phyloP scores from a whole-genome alignment of 30 jellyfish, hydroid and myxozoan genomes.

The Cassiopea andromeda region DNA sequence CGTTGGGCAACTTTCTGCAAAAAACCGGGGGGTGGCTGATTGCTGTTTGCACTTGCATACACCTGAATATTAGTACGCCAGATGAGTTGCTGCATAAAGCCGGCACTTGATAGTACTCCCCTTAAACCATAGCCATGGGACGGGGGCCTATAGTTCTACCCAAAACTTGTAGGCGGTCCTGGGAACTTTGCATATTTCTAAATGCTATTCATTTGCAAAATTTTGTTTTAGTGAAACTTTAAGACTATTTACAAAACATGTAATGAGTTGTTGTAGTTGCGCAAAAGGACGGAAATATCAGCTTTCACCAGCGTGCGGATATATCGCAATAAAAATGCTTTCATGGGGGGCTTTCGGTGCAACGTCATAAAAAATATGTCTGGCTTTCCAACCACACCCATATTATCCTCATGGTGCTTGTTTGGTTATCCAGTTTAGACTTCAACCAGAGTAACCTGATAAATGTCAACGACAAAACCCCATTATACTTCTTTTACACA shows the following conservation, averaged over 20 bases:
- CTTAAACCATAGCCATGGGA: background rate
- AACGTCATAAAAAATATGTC: too few relatives aligned
- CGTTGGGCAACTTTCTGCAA: slow-evolving; percentile 33
- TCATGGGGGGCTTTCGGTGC: too few relatives aligned
- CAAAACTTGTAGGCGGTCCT: slow-evolving; percentile 12
- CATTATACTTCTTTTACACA: too few relatives aligned
- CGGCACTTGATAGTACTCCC: background rate
- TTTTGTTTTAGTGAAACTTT: slow-evolving; percentile 1
- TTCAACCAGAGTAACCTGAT: too few relatives aligned
- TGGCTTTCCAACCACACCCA: too few relatives aligned
- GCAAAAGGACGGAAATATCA: background rate
- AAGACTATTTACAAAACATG: slow-evolving; percentile 16
- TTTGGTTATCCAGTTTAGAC: too few relatives aligned
- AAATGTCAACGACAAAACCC: too few relatives aligned
- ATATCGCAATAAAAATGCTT: too few relatives aligned
- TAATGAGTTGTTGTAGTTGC: slow-evolving; percentile 21
- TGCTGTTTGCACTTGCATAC: background rate
- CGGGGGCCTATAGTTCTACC: slow-evolving; percentile 1
- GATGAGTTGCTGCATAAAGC: too few relatives aligned
- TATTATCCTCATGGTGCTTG: too few relatives aligned
- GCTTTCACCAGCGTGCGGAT: too few relatives aligned
- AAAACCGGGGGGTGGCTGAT: slow-evolving; percentile 38
- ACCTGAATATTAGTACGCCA: too few relatives aligned
- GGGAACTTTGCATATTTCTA: background rate
- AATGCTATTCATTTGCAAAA: slow-evolving; percentile 9